Base-by-base conservation (phyloP, 2,113 vertebrate species). In the Misgurnus anguillicaudatus region DNA sequence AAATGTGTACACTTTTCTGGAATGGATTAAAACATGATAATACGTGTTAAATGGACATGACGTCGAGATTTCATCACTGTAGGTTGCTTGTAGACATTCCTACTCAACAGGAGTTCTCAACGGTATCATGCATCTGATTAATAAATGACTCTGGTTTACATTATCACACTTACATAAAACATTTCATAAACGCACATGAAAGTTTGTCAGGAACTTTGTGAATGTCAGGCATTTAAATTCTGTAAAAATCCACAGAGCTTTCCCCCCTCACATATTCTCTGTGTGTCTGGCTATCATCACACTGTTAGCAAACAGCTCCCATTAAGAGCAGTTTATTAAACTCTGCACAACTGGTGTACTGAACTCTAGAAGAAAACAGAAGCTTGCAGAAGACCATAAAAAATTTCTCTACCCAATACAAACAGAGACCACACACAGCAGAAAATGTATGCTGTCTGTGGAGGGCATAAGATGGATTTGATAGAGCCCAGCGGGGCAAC, bases 391-490 rank as follows among this genome's bases (percentile, higher is more conserved):
- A 24, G 14, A 53, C 36, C 17, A 41, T 69, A 45, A 57, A 67
- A 19, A 14, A 6, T 66, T 58, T 72, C 8, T 69, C 21, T 16
- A 73, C 79, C 82, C 80, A 67, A 80, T 80, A 76, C 47, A 17
- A 81, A 80, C 4, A 16, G 70, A 78, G 90, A 91, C 91, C 90
- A 91, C 91, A 88, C 89, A 89, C 77, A 67, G 85, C 84, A 85
- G 41, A 39, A 85, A 72, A 85, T 79, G 85, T 84, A 42, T 79
- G 79, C 58, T 84, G 71, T 71, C 38, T 78, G 77, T 74, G 79
- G 53, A 31, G 86, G 87, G 86, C 87, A 91, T 90, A 86, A 90
- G 91, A 89, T 88, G 82, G 86, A 89, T 85, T 87, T 76, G 71
- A 84, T 55, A 31, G 80, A 86, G 86, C 87, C 78, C 85, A 88